Evolutionary conservation across 2,113 vertebrate genomes (phyloP).

Genomic region (Calidris pugnax): DNA sequence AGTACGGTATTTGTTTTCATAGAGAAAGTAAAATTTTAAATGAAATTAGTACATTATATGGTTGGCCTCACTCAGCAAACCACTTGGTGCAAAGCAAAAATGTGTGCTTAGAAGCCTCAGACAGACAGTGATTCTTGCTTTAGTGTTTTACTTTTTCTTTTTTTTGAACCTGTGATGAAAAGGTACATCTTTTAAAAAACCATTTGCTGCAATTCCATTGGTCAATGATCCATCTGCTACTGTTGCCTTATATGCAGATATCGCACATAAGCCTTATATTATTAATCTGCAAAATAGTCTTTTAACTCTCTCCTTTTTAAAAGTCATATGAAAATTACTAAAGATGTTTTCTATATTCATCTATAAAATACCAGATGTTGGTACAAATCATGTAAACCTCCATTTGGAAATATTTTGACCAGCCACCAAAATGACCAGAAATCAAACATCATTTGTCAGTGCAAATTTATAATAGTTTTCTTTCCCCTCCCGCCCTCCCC

Average conservation of each 20-base stretch:
- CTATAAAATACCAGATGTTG: constrained; percentile 79
- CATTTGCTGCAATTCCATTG: constrained; percentile 41
- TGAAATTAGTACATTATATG: constrained; percentile 51
- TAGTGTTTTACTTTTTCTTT: constrained; percentile 25
- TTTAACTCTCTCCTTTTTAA: constrained; percentile 59
- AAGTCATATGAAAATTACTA: constrained; percentile 75
- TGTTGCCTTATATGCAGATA: background rate
- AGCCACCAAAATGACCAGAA: constrained; percentile 72
- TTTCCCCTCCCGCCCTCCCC: constrained; percentile 2
- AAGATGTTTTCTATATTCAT: constrained; percentile 72
- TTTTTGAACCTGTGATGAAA: constrained; percentile 1
- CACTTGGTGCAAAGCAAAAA: constrained; percentile 64
- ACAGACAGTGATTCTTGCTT: constrained; percentile 58
- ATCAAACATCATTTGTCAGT: constrained; percentile 75
- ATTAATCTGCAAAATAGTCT: constrained; percentile 74
- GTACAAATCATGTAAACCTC: constrained; percentile 76
- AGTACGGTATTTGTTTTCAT: constrained; percentile 71
- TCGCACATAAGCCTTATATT: constrained; percentile 38
- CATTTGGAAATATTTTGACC: constrained; percentile 72
- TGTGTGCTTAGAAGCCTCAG: constrained; percentile 55
- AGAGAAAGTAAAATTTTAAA: constrained; percentile 65
- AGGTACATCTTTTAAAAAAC: constrained; percentile 39
- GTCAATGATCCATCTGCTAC: constrained; percentile 28
- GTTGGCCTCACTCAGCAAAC: constrained; percentile 31
- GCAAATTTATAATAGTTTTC: constrained; percentile 77